phyloP scores from a whole-genome alignment of 2,113 vertebrate species.

The Cichladusa arquata region DNA sequence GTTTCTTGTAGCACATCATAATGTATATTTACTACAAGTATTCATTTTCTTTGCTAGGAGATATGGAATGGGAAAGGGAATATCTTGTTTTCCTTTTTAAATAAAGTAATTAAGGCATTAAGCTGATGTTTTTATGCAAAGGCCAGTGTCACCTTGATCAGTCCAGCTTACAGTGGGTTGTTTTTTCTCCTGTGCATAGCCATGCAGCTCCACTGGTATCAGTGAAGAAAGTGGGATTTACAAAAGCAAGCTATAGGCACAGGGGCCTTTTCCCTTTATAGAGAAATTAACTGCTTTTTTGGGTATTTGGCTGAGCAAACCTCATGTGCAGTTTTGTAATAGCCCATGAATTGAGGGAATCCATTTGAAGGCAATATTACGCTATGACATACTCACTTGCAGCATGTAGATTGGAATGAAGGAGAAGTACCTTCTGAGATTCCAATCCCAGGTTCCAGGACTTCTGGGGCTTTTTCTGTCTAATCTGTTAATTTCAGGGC shows the following conservation, averaged over 20 bases:
- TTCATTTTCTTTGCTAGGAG: neutral
- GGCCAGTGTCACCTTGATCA: neutral
- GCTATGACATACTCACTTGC: neutral
- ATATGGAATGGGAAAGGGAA: neutral
- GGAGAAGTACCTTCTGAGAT: neutral
- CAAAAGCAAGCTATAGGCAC: neutral
- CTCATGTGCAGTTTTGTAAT: neutral
- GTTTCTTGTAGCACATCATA: neutral
- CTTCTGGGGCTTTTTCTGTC: neutral
- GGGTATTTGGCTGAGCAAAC: neutral
- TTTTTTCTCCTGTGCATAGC: neutral
- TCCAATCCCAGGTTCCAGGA: neutral
- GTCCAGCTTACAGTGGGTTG: neutral
- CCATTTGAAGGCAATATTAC: fast-evolving
- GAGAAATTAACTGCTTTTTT: neutral
- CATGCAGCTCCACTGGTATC: neutral
- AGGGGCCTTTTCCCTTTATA: neutral
- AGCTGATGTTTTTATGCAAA: neutral
- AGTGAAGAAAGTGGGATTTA: neutral
- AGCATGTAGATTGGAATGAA: neutral
- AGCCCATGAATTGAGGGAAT: neutral
- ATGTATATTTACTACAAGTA: neutral
- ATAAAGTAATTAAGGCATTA: neutral
- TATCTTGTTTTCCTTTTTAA: neutral
- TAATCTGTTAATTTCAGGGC: neutral